Percentiles rank a stretch among this genome's conserved stretches.
phyloP scores from a whole-genome alignment of 2,113 vertebrate genomes.

The Nymphicus hollandicus region DNA sequence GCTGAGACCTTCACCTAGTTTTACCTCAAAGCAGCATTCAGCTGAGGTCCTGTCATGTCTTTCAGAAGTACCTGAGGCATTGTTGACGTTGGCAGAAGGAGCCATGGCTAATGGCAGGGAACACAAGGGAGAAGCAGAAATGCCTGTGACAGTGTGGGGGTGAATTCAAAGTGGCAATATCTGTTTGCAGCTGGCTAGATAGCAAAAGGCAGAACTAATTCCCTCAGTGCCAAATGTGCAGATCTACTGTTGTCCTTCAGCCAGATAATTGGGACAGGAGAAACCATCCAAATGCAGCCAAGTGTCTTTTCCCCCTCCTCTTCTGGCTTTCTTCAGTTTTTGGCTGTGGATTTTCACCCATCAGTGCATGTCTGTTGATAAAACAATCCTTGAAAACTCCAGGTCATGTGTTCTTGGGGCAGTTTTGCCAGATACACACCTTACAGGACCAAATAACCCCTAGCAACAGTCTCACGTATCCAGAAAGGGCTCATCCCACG shows the following conservation, averaged over 20 bases:
- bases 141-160: background rate
- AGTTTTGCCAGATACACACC: background rate
- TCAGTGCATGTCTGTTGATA: background rate
- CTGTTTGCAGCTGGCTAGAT: slow-evolving; percentile 12
- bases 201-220: slow-evolving; percentile 39
- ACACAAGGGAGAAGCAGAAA: background rate
- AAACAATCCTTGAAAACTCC: background rate
- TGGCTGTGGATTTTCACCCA: background rate
- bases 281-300: background rate
- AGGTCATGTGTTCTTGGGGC: background rate
- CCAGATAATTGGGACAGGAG: background rate
- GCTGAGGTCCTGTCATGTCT: background rate
- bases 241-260: background rate
- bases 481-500: background rate
- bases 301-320: rapidly evolving
- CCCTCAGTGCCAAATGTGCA: background rate
- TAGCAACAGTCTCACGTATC: background rate
- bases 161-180: background rate
- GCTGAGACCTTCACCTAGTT: slow-evolving; percentile 29
- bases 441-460: background rate
- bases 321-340: background rate
- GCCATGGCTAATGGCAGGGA: background rate
- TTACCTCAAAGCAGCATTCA: background rate
- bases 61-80: slow-evolving; percentile 18
- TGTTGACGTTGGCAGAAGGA: slow-evolving; percentile 13